Percentiles rank a stretch among this genome's conserved stretches.
phyloP scores from a whole-genome alignment of 1,140 invertebrate genomes.

The Drosophila mauritiana region DNA sequence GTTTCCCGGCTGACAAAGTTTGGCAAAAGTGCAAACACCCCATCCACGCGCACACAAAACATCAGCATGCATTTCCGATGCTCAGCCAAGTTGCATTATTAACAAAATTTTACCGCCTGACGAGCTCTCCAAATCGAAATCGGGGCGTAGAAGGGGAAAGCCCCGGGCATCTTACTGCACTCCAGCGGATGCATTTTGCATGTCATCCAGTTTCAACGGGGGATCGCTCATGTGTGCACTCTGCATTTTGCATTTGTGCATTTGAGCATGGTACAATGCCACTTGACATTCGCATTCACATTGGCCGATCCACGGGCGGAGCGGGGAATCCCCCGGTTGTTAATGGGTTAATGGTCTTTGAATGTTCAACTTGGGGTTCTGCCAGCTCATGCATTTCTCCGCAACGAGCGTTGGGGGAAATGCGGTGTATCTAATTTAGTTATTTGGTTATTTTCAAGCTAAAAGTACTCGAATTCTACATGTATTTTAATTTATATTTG shows the following conservation, averaged over 20 bases:
- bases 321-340: constrained; percentile 18
- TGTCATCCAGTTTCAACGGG: constrained; percentile 42
- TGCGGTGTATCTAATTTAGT: neutral
- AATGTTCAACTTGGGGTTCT: constrained; percentile 22
- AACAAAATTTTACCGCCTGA: constrained; percentile 61
- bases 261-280: constrained; percentile 48
- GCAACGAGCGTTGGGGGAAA: constrained; percentile 1
- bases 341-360: constrained; percentile 47
- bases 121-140: constrained; percentile 41
- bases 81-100: constrained; percentile 40
- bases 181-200: constrained; percentile 60
- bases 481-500: neutral
- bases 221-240: constrained; percentile 65
- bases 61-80: constrained; percentile 62
- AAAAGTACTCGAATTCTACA: neutral
- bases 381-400: constrained; percentile 19
- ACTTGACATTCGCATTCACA: constrained; percentile 62
- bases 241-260: constrained; percentile 20
- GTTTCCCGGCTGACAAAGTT: constrained; percentile 43
- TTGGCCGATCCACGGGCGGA: constrained; percentile 17
- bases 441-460: neutral
- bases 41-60: constrained; percentile 5
- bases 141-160: neutral
- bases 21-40: neutral
- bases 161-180: constrained; percentile 58